These are phyloP conservation scores for Hestina assimilis DNA, from an alignment of 1,140 invertebrate species.

Conservation along the genomic window DNA sequence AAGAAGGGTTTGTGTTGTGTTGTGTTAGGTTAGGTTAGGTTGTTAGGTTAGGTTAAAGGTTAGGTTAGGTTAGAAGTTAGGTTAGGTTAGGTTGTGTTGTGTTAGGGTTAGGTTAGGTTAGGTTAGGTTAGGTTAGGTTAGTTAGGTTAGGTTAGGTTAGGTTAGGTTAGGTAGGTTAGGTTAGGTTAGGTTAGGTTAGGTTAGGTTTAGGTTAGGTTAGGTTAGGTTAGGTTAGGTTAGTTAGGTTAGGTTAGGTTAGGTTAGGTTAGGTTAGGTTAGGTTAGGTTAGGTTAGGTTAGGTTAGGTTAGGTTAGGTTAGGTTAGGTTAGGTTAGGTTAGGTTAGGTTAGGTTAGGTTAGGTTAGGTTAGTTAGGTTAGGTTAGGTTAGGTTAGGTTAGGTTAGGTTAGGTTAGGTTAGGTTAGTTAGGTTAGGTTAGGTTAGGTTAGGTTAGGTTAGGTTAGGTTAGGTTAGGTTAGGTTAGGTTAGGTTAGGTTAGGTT, in stretches of 20 bases:
- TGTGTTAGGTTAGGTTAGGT: too few species aligned
- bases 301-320: constrained; percentile 19
- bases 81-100: too few species aligned
- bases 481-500: constrained; percentile 6
- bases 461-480: constrained; percentile 6
- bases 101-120: too few species aligned
- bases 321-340: constrained; percentile 19
- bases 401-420: constrained; percentile 12
- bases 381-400: constrained; percentile 12
- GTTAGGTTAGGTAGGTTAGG: too few species aligned
- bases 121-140: neutral
- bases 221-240: constrained; percentile 12
- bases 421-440: constrained; percentile 12
- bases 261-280: constrained; percentile 12
- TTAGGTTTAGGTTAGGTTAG: too few species aligned
- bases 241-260: constrained; percentile 12
- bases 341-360: constrained; percentile 12
- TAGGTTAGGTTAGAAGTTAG: too few species aligned
- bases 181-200: constrained; percentile 13
- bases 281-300: constrained; percentile 12
- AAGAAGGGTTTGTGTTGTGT: too few species aligned
- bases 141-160: too few species aligned
- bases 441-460: constrained; percentile 12
- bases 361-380: constrained; percentile 12
- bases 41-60: too few species aligned